Base-by-base conservation (phyloP, 1,140 invertebrate species). In the Cydia splendana region DNA sequence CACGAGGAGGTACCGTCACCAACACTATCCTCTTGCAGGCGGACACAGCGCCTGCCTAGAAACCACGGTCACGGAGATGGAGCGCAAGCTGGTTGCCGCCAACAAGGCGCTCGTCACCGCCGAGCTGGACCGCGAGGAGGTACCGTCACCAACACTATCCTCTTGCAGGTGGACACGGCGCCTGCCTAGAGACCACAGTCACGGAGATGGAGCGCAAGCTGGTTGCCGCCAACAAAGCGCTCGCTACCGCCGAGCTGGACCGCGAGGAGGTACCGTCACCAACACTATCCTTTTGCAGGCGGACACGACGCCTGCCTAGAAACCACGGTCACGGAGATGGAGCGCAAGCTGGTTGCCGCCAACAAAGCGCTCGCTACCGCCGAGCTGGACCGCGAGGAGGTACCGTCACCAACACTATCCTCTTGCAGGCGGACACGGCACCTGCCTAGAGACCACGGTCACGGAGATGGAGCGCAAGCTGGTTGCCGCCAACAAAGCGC, bases 71-170 rank as follows among this genome's bases (percentile, higher is more conserved):
- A 88, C 89, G 3, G 94, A 95, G 71, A 88, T 95, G 84, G 95
- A 95, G 81, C 88, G 92, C 75, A 94, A 95, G 80, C 78, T 95
- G 42, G 94, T 93, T 0, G 93, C 94, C 65, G 94, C 93, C 75
- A 88, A 94, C 84, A 94, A 94, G 9, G 86, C 88, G n/a, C 94
- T 94, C 2, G 88, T 91, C 76, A 85, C 94, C 12, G 94, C 94
- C 0, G 93, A 95, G 77, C 94, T 94, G 79, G 95, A 95, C 75
- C 88, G 94, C 76, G 95, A 95, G 75, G 94, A 95, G 84, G 94
- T 94, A 86, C 45, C 28, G 3, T 42, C 38, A 42, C 5, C 6
- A 7, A 30, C 30, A 30, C 4, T 30, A 30, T 4, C 2, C 30
- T 30, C 30, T 30, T 30, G 2, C 65, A 34, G 24, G 65, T 15